Percentiles rank a stretch among this genome's conserved stretches.
phyloP scores from a whole-genome alignment of 1,140 invertebrate genomes.

The Dendroctonus ponderosae region DNA sequence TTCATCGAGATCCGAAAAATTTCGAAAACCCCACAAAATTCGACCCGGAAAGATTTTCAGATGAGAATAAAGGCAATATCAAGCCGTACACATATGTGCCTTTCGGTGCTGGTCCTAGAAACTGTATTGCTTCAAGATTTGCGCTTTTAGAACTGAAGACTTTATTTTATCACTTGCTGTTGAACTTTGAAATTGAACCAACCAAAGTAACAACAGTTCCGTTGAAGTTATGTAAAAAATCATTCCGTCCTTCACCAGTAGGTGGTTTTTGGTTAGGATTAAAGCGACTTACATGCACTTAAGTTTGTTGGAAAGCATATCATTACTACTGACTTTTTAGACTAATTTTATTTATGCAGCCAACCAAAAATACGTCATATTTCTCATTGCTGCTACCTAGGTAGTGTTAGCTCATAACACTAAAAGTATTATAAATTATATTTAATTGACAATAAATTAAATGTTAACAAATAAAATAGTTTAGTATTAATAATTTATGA shows the following conservation, averaged over 20 bases:
- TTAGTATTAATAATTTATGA: no score
- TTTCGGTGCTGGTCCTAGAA: slow-evolving; percentile 58
- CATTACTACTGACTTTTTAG: not conserved
- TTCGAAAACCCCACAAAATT: slow-evolving; percentile 54
- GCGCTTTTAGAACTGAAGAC: slow-evolving; percentile 39
- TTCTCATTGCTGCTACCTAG: no score
- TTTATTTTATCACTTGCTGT: slow-evolving; percentile 42
- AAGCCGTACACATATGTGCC: slow-evolving; percentile 53
- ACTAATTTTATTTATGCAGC: not conserved
- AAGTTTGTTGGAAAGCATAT: not conserved
- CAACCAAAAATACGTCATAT: no score
- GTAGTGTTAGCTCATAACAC: no score
- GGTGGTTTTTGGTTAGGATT: slow-evolving; percentile 47
- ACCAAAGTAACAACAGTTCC: slow-evolving; percentile 40
- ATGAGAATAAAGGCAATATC: slow-evolving; percentile 46
- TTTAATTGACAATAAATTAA: no score
- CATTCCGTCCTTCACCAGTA: slow-evolving; percentile 28
- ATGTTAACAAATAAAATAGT: no score
- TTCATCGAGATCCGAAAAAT: slow-evolving; percentile 55
- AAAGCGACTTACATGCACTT: slow-evolving; percentile 2
- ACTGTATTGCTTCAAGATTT: slow-evolving; percentile 45
- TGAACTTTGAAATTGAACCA: slow-evolving; percentile 37
- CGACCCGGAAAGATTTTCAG: slow-evolving; percentile 52
- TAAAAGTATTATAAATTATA: no score
- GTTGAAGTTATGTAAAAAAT: slow-evolving; percentile 32